These are phyloP conservation scores for Clostera curtula DNA, from an alignment of 2,888 invertebrate genomes.

Conservation along the genomic window DNA sequence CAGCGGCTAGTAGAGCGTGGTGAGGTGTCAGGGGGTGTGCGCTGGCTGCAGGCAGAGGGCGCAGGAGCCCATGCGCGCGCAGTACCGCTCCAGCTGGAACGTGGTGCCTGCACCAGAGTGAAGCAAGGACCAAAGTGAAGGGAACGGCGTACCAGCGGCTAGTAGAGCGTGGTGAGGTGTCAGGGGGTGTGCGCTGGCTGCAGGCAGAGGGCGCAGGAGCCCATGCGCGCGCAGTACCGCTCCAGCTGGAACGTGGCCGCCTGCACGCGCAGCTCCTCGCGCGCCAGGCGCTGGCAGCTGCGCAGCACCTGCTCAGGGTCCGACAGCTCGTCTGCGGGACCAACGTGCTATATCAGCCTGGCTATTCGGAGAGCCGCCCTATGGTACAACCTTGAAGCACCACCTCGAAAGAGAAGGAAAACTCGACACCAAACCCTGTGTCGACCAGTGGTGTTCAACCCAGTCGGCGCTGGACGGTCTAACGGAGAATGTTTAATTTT, in stretches of 20 bases:
- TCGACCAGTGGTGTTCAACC: no score
- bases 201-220: slow-evolving; percentile 34
- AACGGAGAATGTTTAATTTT: no score
- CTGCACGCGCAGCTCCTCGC: slow-evolving; percentile 34
- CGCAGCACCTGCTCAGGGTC: slow-evolving; percentile 45
- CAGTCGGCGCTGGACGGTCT: no score
- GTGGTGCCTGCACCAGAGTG: slow-evolving; percentile 43
- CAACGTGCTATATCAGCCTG: no score
- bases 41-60: slow-evolving; percentile 36
- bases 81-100: slow-evolving; percentile 54
- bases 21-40: slow-evolving; percentile 32
- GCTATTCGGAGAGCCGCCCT: no score
- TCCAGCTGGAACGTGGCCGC: slow-evolving; percentile 58
- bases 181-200: slow-evolving; percentile 37
- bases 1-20: slow-evolving; percentile 27
- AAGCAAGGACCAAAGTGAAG: no score
- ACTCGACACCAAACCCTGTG: no score
- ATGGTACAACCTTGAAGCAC: no score
- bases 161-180: slow-evolving; percentile 35
- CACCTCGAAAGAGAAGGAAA: no score
- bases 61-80: slow-evolving; percentile 34
- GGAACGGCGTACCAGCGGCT: slow-evolving; percentile 7
- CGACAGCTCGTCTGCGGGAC: slow-evolving; percentile 50
- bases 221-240: slow-evolving; percentile 36
- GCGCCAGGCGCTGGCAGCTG: slow-evolving; percentile 46